Percentiles rank a stretch among this genome's conserved stretches.
phyloP scores from a whole-genome alignment of 1,140 invertebrate species.

The Drosophila saltans region DNA sequence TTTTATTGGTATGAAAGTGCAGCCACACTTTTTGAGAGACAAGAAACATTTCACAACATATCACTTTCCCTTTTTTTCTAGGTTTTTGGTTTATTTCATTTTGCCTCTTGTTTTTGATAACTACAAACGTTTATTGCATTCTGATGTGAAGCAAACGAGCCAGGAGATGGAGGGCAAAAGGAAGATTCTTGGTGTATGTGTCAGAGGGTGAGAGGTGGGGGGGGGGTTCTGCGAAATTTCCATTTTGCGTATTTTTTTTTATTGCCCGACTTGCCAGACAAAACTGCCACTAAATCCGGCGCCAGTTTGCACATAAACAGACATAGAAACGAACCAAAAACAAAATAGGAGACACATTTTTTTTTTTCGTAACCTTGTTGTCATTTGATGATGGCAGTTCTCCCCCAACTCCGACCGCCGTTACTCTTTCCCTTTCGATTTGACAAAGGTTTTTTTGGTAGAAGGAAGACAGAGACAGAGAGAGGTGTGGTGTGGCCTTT shows the following conservation, averaged over 20 bases:
- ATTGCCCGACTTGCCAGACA: constrained; percentile 61
- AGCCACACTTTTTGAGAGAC: not conserved
- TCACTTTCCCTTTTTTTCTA: not conserved
- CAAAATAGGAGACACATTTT: constrained; percentile 38
- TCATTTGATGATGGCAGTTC: constrained; percentile 32
- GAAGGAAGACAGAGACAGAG: not conserved
- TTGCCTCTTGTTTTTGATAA: constrained; percentile 40
- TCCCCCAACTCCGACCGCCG: too few species aligned
- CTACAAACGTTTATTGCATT: constrained; percentile 63
- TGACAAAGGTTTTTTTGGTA: constrained; percentile 35
- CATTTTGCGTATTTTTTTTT: constrained; percentile 65
- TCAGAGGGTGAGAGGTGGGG: too few species aligned
- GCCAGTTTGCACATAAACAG: constrained; percentile 72
- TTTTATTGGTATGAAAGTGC: not conserved
- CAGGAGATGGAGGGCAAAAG: too few species aligned
- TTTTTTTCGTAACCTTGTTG: constrained; percentile 26
- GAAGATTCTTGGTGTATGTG: too few species aligned
- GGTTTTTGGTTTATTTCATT: too few species aligned
- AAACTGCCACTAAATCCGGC: constrained; percentile 75
- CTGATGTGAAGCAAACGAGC: constrained; percentile 41
- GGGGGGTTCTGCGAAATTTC: constrained; percentile 11
- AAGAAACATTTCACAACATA: constrained; percentile 1
- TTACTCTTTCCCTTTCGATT: constrained; percentile 5
- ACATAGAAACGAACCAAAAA: constrained; percentile 37
- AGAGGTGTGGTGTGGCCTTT: constrained; percentile 25